phyloP scores from a whole-genome alignment of 2,888 invertebrate genomes.

The Idaea biselata region DNA sequence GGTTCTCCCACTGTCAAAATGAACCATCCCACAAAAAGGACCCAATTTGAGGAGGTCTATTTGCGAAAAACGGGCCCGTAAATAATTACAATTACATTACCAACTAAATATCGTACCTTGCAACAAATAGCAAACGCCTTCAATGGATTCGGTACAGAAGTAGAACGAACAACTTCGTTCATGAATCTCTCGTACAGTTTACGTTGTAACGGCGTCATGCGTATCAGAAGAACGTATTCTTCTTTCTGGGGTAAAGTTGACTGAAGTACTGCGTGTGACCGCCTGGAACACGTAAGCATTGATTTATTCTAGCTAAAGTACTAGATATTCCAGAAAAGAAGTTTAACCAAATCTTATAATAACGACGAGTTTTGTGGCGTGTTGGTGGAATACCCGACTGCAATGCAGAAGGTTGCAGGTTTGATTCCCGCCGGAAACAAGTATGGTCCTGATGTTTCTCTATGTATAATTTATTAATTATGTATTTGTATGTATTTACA shows the following conservation, averaged over 20 bases:
- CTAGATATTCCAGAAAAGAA: neutral
- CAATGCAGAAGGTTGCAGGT: too few species aligned
- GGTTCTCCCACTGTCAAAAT: too few species aligned
- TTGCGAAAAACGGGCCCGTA: too few species aligned
- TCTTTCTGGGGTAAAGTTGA: constrained; percentile 96
- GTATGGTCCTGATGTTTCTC: neutral
- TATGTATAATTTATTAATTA: constrained; percentile 1
- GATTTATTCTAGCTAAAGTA: neutral
- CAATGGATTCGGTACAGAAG: constrained; percentile 95
- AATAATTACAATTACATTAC: too few species aligned
- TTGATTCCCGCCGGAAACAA: too few species aligned
- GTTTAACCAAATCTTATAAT: too few species aligned
- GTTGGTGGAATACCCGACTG: too few species aligned
- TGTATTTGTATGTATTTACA: too few species aligned
- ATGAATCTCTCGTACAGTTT: constrained; percentile 95
- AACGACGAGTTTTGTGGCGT: too few species aligned
- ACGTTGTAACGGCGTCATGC: constrained; percentile 94
- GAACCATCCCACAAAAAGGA: too few species aligned
- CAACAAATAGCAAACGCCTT: constrained; percentile 99
- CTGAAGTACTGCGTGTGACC: constrained; percentile 95
- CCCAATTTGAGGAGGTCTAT: too few species aligned
- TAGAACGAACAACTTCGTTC: constrained; percentile 93
- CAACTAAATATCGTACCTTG: too few species aligned
- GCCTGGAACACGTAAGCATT: constrained; percentile 64
- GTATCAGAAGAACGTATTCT: constrained; percentile 94